Conservation (phyloP, 1,140 invertebrate genomes). For the Dinoponera quadriceps region DNA sequence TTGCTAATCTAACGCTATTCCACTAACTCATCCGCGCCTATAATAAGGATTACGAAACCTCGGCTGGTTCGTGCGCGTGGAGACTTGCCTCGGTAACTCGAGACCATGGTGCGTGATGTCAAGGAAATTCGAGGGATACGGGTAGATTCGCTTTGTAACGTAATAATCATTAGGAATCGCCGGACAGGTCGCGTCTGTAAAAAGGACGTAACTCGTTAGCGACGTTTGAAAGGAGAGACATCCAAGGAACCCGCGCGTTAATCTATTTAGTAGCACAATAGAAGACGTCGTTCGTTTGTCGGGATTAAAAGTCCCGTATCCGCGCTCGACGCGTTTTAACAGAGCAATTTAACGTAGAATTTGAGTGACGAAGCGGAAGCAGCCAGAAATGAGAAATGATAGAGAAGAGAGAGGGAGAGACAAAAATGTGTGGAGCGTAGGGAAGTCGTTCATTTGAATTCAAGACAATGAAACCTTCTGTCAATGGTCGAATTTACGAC, state of each 20-base stretch:
- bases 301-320: slow-evolving; percentile 7
- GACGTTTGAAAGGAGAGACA: slow-evolving; percentile 12
- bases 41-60: slow-evolving; percentile 68
- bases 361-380: background rate
- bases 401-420: background rate
- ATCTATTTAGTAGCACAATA: slow-evolving; percentile 8
- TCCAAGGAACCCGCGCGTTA: slow-evolving; percentile 3
- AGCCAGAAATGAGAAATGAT: slow-evolving; percentile 24
- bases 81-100: background rate
- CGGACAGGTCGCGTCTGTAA: background rate
- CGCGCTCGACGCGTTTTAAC: background rate
- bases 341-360: background rate
- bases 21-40: slow-evolving; percentile 61
- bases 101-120: slow-evolving; percentile 19
- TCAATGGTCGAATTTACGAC: slow-evolving; percentile 11
- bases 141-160: slow-evolving; percentile 6
- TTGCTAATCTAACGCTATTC: slow-evolving; percentile 71
- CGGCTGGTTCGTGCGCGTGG: background rate
- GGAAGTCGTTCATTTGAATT: background rate
- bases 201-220: background rate
- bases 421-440: slow-evolving; percentile 13
- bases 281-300: slow-evolving; percentile 14
- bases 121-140: slow-evolving; percentile 38
- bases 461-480: slow-evolving; percentile 33
- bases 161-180: slow-evolving; percentile 43